Percentiles rank a stretch among this genome's conserved stretches.
phyloP scores from a whole-genome alignment of 2,888 invertebrate species.

The Nymphalis polychloros region DNA sequence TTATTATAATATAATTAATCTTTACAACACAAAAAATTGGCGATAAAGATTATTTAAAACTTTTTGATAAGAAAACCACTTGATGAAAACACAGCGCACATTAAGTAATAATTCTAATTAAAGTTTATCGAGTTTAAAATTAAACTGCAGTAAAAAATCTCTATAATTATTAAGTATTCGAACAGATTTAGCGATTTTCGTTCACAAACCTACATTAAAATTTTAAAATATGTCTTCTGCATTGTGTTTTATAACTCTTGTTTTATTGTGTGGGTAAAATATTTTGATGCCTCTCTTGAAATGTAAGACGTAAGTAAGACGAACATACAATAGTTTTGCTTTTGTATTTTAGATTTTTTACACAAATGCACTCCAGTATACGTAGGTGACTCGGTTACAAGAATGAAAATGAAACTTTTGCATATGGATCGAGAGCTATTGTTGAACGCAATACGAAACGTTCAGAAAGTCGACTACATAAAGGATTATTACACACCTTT shows the following conservation, averaged over 20 bases:
- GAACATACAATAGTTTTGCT: not conserved
- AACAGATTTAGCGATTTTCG: not conserved
- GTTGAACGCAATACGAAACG: constrained; percentile 41
- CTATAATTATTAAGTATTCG: too few species aligned
- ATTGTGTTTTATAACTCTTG: not conserved
- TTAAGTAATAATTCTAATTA: constrained; percentile 6
- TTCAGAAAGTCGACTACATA: constrained; percentile 38
- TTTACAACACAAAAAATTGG: too few species aligned
- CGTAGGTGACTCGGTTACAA: constrained; percentile 11
- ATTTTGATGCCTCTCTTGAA: not conserved
- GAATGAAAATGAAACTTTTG: constrained; percentile 34
- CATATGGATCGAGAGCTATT: constrained; percentile 32
- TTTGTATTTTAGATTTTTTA: constrained; percentile 9
- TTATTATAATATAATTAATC: too few species aligned
- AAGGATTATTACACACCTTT: constrained; percentile 21
- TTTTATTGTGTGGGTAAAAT: not conserved
- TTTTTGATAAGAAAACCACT: not conserved
- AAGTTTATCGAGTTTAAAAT: constrained; percentile 15
- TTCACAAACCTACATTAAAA: not conserved
- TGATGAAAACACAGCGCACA: not conserved
- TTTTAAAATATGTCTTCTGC: not conserved
- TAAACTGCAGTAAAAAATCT: constrained; percentile 1
- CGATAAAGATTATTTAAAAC: too few species aligned
- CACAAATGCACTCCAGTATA: constrained; percentile 18
- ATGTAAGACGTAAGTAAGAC: not conserved